These are phyloP conservation scores for Diorhabda carinulata DNA, from an alignment of 1,140 invertebrate species.

Conservation along the genomic window DNA sequence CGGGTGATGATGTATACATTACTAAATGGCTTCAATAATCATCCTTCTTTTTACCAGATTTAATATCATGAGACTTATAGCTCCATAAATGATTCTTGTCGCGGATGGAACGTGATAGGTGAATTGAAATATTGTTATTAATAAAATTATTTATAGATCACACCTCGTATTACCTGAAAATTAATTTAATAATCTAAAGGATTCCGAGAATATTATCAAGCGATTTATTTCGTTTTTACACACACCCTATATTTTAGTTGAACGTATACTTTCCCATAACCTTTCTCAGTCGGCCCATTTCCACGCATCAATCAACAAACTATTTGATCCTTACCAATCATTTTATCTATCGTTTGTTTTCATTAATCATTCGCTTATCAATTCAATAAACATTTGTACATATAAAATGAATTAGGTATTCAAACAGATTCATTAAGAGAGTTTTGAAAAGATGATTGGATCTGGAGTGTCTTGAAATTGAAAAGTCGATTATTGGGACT, in stretches of 20 bases:
- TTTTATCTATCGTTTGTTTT: not conserved
- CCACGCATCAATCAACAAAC: not conserved
- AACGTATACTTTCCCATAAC: not conserved
- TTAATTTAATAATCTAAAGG: too few species aligned
- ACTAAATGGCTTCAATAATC: too few species aligned
- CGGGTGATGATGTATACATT: too few species aligned
- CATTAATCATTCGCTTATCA: not conserved
- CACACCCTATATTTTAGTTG: not conserved
- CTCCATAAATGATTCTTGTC: too few species aligned
- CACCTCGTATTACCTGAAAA: too few species aligned
- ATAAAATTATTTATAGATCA: too few species aligned
- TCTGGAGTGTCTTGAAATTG: not conserved
- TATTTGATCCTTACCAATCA: not conserved
- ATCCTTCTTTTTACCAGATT: too few species aligned
- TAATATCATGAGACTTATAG: too few species aligned
- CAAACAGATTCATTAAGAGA: not conserved
- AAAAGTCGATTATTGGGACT: not conserved
- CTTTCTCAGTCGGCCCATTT: not conserved
- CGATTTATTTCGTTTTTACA: too few species aligned
- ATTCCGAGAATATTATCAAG: too few species aligned
- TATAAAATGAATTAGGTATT: not conserved
- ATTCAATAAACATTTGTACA: not conserved
- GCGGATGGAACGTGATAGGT: too few species aligned
- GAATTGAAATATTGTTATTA: too few species aligned
- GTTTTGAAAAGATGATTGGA: not conserved